A percentile compares a stretch with the other conserved stretches of the same genome.
phyloP scores from a whole-genome alignment of 2,113 vertebrate genomes.

The Hylia prasina region DNA sequence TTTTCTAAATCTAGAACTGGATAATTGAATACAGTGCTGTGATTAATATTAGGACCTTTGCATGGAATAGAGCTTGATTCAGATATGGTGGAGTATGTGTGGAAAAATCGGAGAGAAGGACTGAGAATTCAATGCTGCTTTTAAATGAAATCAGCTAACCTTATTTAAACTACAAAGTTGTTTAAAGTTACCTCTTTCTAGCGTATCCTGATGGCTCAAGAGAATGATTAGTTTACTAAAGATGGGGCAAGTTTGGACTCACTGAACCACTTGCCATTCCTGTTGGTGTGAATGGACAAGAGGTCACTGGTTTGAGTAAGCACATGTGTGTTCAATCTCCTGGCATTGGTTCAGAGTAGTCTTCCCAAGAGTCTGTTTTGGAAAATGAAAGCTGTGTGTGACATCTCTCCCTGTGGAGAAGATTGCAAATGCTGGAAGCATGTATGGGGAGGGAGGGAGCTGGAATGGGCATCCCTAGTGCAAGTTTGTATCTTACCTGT shows the following conservation, averaged over 20 bases:
- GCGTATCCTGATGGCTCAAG: neutral
- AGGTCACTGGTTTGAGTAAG: neutral
- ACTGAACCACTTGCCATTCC: neutral
- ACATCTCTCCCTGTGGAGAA: neutral
- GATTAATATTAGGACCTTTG: slow-evolving; percentile 90
- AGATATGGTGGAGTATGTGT: slow-evolving; percentile 91
- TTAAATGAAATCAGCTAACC: neutral
- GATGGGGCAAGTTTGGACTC: neutral
- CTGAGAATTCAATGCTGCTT: neutral
- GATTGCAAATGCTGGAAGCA: neutral
- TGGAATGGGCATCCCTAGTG: neutral
- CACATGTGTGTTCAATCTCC: neutral
- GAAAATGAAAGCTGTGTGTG: neutral
- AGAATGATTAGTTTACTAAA: neutral
- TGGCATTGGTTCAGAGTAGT: neutral
- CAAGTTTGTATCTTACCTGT: neutral
- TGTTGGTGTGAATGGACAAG: neutral
- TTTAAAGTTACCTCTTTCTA: neutral
- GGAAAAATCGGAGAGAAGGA: slow-evolving; percentile 83
- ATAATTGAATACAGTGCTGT: slow-evolving; percentile 94
- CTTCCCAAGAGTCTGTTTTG: neutral
- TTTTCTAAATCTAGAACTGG: slow-evolving; percentile 90
- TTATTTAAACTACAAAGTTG: neutral
- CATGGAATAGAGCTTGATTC: slow-evolving; percentile 90
- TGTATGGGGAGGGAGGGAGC: neutral